Base-by-base conservation (phyloP, 1,140 invertebrate genomes). In the Chironomus tepperi region DNA sequence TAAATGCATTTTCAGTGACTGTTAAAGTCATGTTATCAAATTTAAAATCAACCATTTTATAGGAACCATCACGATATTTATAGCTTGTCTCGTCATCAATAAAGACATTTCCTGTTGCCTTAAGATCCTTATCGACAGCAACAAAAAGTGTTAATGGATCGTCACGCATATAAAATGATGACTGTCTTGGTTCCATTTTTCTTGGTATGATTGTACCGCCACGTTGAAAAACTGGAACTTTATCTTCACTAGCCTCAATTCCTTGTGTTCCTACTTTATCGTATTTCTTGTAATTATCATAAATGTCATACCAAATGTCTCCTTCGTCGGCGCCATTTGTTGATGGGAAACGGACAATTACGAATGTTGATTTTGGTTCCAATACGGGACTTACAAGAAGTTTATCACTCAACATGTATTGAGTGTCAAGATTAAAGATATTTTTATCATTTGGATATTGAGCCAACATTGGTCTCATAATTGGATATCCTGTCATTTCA, bases 81-180 rank as follows among this genome's bases (percentile, higher is more conserved):
- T 90, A 96, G 3, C 92, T 91, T 77, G 92, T 88, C 73, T 94
- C 95, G 82, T 98, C 97, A 83, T 99, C 97, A 73, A 97, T 88
- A 79, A 96, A 98, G 0, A 98, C 82, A 1, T 89, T 89, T 74
- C 97, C 97, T 43, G 85, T 84, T 0, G 96, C 95, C 15, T 87
- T 85, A 57, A 87, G 88, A 84, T 89, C 82, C 57, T 81, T 81
- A 82, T 95, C 89, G 3, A 97, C 79, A 8, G 93, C 91, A n/a
- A 98, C 87, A 75, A 88, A 83, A 0, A 99, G 83, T 0, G 98
- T 98, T 81, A 94, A 96, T 0, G 98, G 98, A 86, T 99, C 98
- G 79, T 94, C 85, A 7, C 88, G 87, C 89, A 94, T 96, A 0
- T 97, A 85, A 7, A 87, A 84, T 0, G 96, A 91, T 12, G 97